These are phyloP conservation scores for Pantala flavescens DNA, from an alignment of 1,140 invertebrate species.

Conservation along the genomic window DNA sequence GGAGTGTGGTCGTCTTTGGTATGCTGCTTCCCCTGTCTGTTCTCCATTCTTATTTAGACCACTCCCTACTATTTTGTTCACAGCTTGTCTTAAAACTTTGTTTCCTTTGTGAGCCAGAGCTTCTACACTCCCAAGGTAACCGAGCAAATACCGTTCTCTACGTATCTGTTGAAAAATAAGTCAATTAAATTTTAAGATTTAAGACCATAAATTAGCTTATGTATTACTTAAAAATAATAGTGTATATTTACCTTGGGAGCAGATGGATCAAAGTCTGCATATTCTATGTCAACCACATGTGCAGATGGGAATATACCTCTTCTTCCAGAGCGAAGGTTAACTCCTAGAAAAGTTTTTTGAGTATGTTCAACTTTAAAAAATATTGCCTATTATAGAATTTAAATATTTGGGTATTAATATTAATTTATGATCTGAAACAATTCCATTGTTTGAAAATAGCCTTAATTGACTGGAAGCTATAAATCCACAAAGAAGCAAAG, in stretches of 20 bases:
- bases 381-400: neutral
- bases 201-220: no score
- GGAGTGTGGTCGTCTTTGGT: constrained; percentile 51
- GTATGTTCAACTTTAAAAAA: neutral
- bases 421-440: no score
- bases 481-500: no score
- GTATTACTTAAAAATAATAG: neutral
- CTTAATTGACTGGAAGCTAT: no score
- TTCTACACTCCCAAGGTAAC: constrained; percentile 92
- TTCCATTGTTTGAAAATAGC: no score
- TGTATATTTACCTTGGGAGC: constrained; percentile 60
- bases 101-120: constrained; percentile 88
- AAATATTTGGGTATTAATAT: no score
- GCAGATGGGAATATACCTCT: constrained; percentile 94
- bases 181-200: no score
- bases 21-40: constrained; percentile 27
- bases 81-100: constrained; percentile 75
- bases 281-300: constrained; percentile 92
- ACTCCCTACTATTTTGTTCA: constrained; percentile 66
- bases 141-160: constrained; percentile 78
- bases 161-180: neutral
- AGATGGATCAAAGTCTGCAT: constrained; percentile 83
- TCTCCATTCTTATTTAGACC: constrained; percentile 24
- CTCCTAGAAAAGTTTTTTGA: constrained; percentile 46
- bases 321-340: constrained; percentile 82